Conservation (phyloP, 2,888 invertebrate genomes). For the Eupithecia dodoneata region DNA sequence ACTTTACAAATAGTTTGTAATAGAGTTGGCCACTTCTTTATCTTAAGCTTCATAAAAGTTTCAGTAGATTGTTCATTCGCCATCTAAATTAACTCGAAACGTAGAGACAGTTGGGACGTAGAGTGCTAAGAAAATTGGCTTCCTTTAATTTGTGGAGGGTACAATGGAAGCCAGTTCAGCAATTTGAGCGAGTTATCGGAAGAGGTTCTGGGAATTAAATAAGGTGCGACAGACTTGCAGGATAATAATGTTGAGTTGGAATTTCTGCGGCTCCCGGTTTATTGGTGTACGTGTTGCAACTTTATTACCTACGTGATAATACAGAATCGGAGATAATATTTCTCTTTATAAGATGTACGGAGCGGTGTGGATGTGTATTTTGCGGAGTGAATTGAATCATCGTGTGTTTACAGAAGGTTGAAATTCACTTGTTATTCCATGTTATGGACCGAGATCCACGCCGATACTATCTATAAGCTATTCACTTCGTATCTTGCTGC, state of each 20-base stretch:
- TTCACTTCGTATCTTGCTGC: background rate
- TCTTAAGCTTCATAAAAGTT: slow-evolving; percentile 53
- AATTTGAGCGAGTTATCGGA: slow-evolving; percentile 66
- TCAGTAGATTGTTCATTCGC: slow-evolving; percentile 44
- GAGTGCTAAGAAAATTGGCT: slow-evolving; percentile 66
- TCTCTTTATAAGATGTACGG: background rate
- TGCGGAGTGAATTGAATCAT: background rate
- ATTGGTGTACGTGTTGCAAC: slow-evolving; percentile 29
- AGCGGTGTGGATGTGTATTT: background rate
- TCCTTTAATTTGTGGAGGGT: slow-evolving; percentile 64
- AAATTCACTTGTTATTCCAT: background rate
- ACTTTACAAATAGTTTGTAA: slow-evolving; percentile 40
- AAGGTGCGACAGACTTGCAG: slow-evolving; percentile 53
- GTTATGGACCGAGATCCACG: background rate
- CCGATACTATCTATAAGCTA: background rate
- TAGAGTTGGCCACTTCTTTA: slow-evolving; percentile 33
- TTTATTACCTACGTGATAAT: slow-evolving; percentile 36
- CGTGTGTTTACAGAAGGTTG: background rate
- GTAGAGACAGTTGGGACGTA: slow-evolving; percentile 49
- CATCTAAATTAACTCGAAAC: slow-evolving; percentile 60
- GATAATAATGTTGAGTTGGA: slow-evolving; percentile 53
- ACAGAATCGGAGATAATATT: slow-evolving; percentile 19
- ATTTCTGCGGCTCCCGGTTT: slow-evolving; percentile 41
- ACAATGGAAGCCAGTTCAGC: slow-evolving; percentile 62
- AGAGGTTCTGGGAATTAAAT: slow-evolving; percentile 63